Conservation (phyloP, 2,888 invertebrate species). For the Acrobeloides nanus region DNA sequence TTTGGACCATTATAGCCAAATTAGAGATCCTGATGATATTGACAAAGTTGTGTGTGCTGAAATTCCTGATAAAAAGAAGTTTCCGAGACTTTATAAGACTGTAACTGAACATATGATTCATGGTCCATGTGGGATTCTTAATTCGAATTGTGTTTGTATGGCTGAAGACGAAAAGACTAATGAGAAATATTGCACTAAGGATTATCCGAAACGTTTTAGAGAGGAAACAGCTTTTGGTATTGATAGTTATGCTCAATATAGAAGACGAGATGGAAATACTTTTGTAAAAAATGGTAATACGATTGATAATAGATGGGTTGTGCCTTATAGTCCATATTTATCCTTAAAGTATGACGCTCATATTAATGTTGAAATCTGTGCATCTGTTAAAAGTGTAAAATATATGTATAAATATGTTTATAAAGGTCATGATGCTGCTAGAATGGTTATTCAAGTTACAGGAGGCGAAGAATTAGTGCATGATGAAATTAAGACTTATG, state of each 20-base stretch:
- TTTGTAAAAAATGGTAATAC: constrained; percentile 18
- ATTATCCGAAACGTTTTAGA: constrained; percentile 18
- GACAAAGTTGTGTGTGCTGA: constrained; percentile 54
- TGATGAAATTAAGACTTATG: constrained; percentile 49
- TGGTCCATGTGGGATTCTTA: constrained; percentile 51
- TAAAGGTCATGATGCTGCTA: constrained; percentile 37
- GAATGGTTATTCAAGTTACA: constrained; percentile 5
- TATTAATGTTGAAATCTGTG: constrained; percentile 54
- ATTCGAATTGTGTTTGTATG: constrained; percentile 14
- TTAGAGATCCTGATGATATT: constrained; percentile 24
- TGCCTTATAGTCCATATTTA: constrained; percentile 37
- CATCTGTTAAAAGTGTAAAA: constrained; percentile 34
- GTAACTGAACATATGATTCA: constrained; percentile 52
- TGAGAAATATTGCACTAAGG: constrained; percentile 10
- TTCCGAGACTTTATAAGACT: constrained; percentile 45
- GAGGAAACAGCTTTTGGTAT: constrained; percentile 13
- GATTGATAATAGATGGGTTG: constrained; percentile 22
- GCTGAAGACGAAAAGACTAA: constrained; percentile 7
- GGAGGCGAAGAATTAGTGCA: constrained; percentile 9
- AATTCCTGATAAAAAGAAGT: constrained; percentile 46
- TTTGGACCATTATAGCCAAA: constrained; percentile 17
- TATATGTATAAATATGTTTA: constrained; percentile 52
- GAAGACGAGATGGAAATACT: constrained; percentile 10
- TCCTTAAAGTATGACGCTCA: constrained; percentile 50
- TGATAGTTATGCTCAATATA: constrained; percentile 21